Conservation (phyloP, 2,113 vertebrate genomes). For the Gymnarchus niloticus region DNA sequence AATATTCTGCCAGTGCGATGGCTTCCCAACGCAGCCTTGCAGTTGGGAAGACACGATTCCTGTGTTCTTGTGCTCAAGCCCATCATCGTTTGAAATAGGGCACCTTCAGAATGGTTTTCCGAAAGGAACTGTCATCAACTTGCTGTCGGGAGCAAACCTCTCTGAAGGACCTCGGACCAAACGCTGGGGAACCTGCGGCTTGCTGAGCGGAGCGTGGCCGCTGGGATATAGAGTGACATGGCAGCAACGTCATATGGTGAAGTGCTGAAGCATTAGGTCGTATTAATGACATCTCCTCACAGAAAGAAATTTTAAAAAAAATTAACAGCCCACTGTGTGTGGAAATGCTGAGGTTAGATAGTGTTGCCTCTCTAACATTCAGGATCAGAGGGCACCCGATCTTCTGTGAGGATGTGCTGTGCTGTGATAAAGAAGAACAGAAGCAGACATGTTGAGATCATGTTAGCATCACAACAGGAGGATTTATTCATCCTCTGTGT, state of each 20-base stretch:
- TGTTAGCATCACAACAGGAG: neutral
- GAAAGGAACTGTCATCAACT: slow-evolving; percentile 79
- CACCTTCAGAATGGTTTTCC: slow-evolving; percentile 83
- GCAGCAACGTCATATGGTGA: slow-evolving; percentile 76
- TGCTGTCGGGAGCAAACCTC: slow-evolving; percentile 61
- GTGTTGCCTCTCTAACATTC: neutral
- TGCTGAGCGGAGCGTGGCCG: slow-evolving; percentile 63
- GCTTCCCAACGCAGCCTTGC: slow-evolving; percentile 72
- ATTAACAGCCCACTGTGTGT: slow-evolving; percentile 68
- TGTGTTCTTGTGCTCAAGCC: slow-evolving; percentile 76
- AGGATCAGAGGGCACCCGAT: neutral
- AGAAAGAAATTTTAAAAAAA: slow-evolving; percentile 75
- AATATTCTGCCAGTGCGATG: slow-evolving; percentile 80
- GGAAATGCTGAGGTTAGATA: slow-evolving; percentile 48
- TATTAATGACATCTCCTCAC: slow-evolving; percentile 74
- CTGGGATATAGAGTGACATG: slow-evolving; percentile 71
- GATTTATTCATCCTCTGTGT: neutral
- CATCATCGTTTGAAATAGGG: slow-evolving; percentile 72
- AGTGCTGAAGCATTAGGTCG: slow-evolving; percentile 59
- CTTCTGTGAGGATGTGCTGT: neutral
- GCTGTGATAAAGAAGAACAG: neutral
- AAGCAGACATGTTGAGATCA: neutral
- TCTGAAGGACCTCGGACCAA: slow-evolving; percentile 64
- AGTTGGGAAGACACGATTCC: slow-evolving; percentile 65
- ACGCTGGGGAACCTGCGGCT: slow-evolving; percentile 66